A percentile compares a stretch with the other conserved stretches of the same genome.
Conservation (phyloP, 2,888 invertebrate species). For the Mimachlamys varia region DNA sequence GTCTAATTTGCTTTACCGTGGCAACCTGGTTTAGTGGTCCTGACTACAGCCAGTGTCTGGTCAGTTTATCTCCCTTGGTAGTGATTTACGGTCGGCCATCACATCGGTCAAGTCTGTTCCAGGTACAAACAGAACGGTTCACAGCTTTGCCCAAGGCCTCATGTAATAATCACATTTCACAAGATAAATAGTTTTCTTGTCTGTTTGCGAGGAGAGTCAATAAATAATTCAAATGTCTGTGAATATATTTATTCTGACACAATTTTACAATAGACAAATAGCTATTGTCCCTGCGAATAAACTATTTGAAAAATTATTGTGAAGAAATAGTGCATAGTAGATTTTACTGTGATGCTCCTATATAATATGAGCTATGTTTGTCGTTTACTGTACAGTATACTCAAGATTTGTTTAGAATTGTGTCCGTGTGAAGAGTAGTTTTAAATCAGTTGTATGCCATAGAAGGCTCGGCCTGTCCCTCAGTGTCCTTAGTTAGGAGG, state of each 20-base stretch:
- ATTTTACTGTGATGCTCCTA: background rate
- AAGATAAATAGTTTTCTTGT: background rate
- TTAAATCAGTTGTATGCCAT: conserved; percentile 5
- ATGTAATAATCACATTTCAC: background rate
- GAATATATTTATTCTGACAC: background rate
- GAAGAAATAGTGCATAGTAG: background rate
- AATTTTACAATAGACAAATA: background rate
- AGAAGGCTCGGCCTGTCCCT: background rate
- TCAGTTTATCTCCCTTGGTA: background rate
- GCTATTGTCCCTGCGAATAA: background rate
- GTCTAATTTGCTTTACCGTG: background rate
- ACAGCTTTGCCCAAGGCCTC: conserved; percentile 18
- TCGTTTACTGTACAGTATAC: background rate
- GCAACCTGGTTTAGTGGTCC: background rate
- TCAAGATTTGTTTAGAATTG: background rate
- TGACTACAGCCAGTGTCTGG: background rate
- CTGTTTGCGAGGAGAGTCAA: background rate
- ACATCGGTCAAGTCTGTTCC: background rate
- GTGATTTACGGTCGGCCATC: background rate
- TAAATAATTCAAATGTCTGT: background rate
- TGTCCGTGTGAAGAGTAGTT: background rate
- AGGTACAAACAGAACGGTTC: background rate
- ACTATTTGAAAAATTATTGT: background rate
- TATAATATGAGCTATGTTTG: background rate
- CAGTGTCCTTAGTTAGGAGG: background rate